These are phyloP conservation scores for Hippocampus barbouri DNA, from an alignment of 2,113 vertebrate genomes.

Conservation along the genomic window DNA sequence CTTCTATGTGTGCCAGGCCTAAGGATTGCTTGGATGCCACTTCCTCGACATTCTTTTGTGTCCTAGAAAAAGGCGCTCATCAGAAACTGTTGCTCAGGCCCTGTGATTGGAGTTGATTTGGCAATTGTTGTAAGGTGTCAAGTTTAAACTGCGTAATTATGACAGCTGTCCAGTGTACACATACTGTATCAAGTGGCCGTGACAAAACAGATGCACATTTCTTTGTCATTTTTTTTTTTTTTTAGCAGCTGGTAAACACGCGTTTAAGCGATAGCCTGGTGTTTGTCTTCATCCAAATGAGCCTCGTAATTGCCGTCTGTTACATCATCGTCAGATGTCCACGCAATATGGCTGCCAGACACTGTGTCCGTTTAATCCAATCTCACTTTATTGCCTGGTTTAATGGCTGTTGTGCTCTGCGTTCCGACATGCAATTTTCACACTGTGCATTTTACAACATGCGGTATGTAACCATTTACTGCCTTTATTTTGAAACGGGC, in stretches of 20 bases:
- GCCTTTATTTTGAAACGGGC: not conserved
- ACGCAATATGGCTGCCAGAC: conserved; percentile 5
- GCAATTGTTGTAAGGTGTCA: not conserved
- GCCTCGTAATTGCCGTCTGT: conserved; percentile 9
- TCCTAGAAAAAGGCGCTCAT: too few species aligned
- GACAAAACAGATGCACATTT: not conserved
- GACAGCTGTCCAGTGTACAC: not conserved
- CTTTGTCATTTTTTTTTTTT: not conserved
- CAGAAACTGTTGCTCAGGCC: too few species aligned
- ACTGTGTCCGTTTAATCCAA: not conserved
- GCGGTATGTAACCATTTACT: too few species aligned
- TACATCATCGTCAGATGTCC: conserved; percentile 2
- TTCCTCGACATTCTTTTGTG: too few species aligned
- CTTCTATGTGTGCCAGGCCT: too few species aligned
- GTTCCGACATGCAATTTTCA: not conserved
- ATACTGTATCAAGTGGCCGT: not conserved
- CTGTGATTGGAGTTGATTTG: not conserved
- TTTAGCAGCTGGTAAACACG: not conserved
- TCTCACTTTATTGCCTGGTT: not conserved
- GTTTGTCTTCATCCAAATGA: conserved; percentile 7
- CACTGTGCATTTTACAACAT: not conserved
- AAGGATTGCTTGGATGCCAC: too few species aligned
- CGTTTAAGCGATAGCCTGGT: not conserved
- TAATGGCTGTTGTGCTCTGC: not conserved
- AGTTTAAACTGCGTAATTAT: not conserved